Conservation (phyloP, 1,140 invertebrate species). For the Homalodisca vitripennis region DNA sequence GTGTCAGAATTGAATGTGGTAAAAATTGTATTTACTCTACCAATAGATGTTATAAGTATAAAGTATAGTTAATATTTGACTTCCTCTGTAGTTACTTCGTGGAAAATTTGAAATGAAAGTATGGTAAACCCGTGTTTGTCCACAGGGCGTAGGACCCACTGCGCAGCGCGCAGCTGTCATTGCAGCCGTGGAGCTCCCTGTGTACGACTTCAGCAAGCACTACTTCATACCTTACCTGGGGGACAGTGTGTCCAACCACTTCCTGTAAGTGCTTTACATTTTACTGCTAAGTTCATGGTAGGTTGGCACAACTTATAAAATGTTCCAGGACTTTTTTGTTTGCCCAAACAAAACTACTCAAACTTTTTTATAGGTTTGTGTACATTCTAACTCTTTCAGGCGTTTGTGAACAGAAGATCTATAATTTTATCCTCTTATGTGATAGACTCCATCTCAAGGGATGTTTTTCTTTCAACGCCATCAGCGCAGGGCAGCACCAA, state of each 20-base stretch:
- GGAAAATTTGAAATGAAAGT: too few species aligned
- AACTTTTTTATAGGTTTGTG: not conserved
- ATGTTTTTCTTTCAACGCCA: not conserved
- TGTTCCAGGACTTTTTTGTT: too few species aligned
- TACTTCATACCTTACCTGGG: conserved; percentile 69
- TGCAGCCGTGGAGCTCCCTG: conserved; percentile 90
- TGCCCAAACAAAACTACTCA: not conserved
- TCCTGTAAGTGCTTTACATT: conserved; percentile 63
- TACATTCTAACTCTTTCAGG: not conserved
- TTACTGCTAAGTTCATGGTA: not conserved
- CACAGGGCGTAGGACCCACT: conserved; percentile 84
- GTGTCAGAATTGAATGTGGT: not conserved
- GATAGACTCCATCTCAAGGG: not conserved
- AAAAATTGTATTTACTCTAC: too few species aligned
- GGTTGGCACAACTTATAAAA: too few species aligned
- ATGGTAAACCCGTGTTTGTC: not conserved
- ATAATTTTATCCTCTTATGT: not conserved
- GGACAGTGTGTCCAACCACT: conserved; percentile 83
- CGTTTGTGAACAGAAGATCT: not conserved
- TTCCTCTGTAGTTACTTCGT: too few species aligned
- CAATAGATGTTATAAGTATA: too few species aligned
- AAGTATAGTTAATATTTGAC: too few species aligned
- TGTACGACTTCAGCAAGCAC: conserved; percentile 89
- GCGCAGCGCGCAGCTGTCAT: conserved; percentile 89
- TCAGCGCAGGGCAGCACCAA: too few species aligned